Conservation (phyloP, 92 coral and sea anemone species). For the Phenganax stokvisi region DNA sequence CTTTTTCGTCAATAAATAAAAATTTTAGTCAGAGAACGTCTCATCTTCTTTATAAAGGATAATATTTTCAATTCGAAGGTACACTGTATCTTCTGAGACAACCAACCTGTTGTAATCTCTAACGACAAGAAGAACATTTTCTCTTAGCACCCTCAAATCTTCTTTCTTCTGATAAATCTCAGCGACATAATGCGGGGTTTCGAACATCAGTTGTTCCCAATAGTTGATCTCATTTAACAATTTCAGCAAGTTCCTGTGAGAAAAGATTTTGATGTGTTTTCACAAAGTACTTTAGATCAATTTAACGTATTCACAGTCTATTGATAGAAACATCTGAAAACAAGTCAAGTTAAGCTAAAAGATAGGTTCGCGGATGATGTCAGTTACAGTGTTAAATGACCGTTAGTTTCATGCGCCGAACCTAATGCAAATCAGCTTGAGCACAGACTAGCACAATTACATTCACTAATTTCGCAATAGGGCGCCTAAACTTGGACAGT, state of each 20-base stretch:
- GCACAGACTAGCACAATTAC: too few species aligned
- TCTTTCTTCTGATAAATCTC: slow-evolving; percentile 95
- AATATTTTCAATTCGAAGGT: too few species aligned
- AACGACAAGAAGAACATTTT: slow-evolving; percentile 95
- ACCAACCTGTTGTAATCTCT: slow-evolving; percentile 89
- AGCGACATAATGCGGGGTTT: slow-evolving; percentile 97
- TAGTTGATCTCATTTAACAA: slow-evolving; percentile 88
- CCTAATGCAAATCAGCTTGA: too few species aligned
- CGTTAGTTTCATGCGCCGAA: neutral
- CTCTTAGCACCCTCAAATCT: slow-evolving; percentile 81
- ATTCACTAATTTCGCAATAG: too few species aligned
- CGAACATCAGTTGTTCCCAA: slow-evolving; percentile 99
- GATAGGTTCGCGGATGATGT: neutral
- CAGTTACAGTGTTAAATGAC: neutral
- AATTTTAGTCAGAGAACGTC: too few species aligned
- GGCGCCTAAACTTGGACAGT: neutral
- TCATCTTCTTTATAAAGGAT: too few species aligned
- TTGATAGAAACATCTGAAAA: neutral
- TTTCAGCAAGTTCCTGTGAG: slow-evolving; percentile 63
- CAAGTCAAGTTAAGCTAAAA: neutral
- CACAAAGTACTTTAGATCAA: neutral
- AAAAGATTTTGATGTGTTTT: neutral
- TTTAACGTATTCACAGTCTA: neutral
- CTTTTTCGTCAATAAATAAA: too few species aligned
- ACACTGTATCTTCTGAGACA: neutral